phyloP scores from a whole-genome alignment of 2,888 invertebrate genomes.

The Urechis unicinctus region DNA sequence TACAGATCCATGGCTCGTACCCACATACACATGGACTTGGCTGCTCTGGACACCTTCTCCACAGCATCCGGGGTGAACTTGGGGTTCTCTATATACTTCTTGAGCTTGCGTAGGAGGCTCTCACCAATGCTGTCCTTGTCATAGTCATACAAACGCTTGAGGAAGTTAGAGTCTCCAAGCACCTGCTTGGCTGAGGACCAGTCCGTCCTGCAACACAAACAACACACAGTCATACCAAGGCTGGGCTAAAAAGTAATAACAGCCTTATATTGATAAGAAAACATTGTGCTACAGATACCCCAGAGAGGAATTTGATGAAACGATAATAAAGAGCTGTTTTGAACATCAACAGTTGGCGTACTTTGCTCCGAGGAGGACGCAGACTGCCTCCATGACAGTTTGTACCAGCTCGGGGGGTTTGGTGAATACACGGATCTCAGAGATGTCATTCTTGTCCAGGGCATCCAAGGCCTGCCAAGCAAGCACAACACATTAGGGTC shows the following conservation, averaged over 20 bases:
- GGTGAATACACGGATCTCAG: slow-evolving; percentile 80
- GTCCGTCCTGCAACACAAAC: slow-evolving; percentile 62
- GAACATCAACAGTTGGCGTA: slow-evolving; percentile 51
- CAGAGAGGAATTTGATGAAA: too few relatives aligned
- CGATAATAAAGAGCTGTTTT: background rate
- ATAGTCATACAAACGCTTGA: slow-evolving; percentile 74
- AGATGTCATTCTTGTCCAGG: slow-evolving; percentile 82
- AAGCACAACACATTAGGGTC: too few relatives aligned
- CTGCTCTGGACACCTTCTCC: slow-evolving; percentile 79
- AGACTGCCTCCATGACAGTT: slow-evolving; percentile 88
- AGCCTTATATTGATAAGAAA: too few relatives aligned
- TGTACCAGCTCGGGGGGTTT: slow-evolving; percentile 78
- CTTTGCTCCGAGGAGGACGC: slow-evolving; percentile 76
- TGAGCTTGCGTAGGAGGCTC: slow-evolving; percentile 66
- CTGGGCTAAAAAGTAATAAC: too few relatives aligned
- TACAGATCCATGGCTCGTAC: slow-evolving; percentile 85
- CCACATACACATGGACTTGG: slow-evolving; percentile 87
- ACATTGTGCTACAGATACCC: too few relatives aligned
- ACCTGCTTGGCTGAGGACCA: slow-evolving; percentile 79
- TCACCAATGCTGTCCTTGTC: slow-evolving; percentile 84
- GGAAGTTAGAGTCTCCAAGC: slow-evolving; percentile 75
- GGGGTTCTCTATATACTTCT: slow-evolving; percentile 74
- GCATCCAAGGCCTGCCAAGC: slow-evolving; percentile 70
- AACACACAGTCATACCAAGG: background rate
- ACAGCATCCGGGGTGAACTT: slow-evolving; percentile 80